Conservation (phyloP, 2,888 invertebrate genomes). For the Nomada goodeniana region DNA sequence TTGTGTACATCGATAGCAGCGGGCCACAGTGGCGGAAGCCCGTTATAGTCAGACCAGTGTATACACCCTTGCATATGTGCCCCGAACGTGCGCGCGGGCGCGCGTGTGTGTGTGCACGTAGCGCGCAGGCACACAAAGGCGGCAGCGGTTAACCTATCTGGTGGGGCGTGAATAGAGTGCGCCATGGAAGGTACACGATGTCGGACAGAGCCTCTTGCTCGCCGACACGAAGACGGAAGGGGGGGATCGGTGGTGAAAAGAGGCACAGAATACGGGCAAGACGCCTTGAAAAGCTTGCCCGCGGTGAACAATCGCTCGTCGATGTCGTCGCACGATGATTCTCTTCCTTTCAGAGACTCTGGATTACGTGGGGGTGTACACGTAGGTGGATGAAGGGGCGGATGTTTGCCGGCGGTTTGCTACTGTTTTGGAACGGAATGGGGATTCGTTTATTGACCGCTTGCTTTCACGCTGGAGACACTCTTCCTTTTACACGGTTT, state of each 20-base stretch:
- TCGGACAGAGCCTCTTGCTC: constrained; percentile 70
- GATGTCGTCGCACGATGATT: constrained; percentile 20
- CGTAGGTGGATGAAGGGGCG: background rate
- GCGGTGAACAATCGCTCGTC: constrained; percentile 31
- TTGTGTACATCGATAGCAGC: constrained; percentile 64
- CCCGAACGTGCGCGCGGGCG: background rate
- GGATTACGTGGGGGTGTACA: background rate
- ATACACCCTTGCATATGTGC: background rate
- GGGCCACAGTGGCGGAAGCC: constrained; percentile 47
- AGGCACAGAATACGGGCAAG: constrained; percentile 13
- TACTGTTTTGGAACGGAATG: background rate
- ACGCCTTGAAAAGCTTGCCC: constrained; percentile 39
- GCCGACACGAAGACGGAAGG: constrained; percentile 67
- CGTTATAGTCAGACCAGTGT: constrained; percentile 36
- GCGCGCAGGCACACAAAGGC: constrained; percentile 34
- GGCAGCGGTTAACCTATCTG: constrained; percentile 77
- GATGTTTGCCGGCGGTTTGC: constrained; percentile 8
- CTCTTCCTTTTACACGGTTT: no score
- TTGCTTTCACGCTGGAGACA: no score
- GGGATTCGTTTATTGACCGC: background rate
- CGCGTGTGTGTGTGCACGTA: constrained; percentile 4
- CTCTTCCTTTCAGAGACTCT: constrained; percentile 11
- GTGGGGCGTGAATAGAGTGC: constrained; percentile 78
- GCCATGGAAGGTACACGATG: constrained; percentile 75
- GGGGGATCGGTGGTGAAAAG: constrained; percentile 35